Evolutionary conservation across 2,797 vertebrate genomes (phyloP), one percentile per base, ranked within the genome.

Genomic region (Onychomys arenicola): DNA sequence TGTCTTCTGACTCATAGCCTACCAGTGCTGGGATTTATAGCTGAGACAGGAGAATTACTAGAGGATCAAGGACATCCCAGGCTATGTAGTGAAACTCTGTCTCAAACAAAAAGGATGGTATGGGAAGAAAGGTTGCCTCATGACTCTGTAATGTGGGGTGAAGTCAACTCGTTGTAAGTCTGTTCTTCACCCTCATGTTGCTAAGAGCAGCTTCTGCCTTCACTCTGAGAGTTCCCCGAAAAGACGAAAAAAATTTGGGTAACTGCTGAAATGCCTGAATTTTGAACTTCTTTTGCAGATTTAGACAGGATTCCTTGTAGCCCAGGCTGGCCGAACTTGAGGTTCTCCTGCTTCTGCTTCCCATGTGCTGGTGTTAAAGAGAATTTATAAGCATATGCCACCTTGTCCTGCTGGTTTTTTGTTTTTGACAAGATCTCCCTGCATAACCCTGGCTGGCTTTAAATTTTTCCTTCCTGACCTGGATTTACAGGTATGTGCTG

Each of bases 181-280:
- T 92, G 77, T 46, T 61, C 8, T 23, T 8, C 9, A n/a, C 17
- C 2, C 2, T 78, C 52, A 40, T 2, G 52, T 34, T 23, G 5
- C 14, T 59, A 84, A 80, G 43, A 75, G 73, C 3, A 84, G 4
- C 21, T 82, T 61, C 57, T 87, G 37, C 25, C 49, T 81, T 89
- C 59, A 43, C 10, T 88, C 14, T 92, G 85, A 93, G 84, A 89
- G 23, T 92, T 93, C 69, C n/a, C 82, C 85, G 34, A 49, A 65
- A 9, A 90, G 27, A 29, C 63, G 55, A 82, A 87, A 65, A 83
- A 88, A 88, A 88, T 63, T 93, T 84, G 16, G 80, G 9, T 90
- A 87, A 90, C 29, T 85, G 67, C 59, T 32, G 12, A 92, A 63
- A 13, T 49, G 55, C 71, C 19, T 23, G 14, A 71, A 27, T 29